A percentile compares a stretch with the other conserved stretches of the same genome.
These are phyloP conservation scores for Montipora cactus DNA, from an alignment of 64 coral and sea anemone genomes.

Conservation along the genomic window DNA sequence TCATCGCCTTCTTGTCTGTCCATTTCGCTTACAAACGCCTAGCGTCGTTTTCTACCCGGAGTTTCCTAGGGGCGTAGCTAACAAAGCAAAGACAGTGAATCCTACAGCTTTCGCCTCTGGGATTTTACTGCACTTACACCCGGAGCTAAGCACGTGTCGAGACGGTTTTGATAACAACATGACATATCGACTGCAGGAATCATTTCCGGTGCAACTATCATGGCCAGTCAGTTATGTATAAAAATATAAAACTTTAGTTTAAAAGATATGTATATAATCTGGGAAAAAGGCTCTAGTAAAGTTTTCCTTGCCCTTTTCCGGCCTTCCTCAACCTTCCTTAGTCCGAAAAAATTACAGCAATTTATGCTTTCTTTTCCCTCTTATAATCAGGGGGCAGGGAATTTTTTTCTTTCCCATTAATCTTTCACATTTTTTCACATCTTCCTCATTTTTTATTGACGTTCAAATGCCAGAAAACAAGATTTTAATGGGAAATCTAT, in stretches of 20 bases:
- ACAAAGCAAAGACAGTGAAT: not conserved
- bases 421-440: no score
- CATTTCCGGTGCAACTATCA: conserved; percentile 13
- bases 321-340: no score
- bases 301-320: no score
- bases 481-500: conserved; percentile 4
- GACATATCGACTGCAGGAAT: not conserved
- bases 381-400: no score
- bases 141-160: not conserved
- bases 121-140: conserved; percentile 5
- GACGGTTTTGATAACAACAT: not conserved
- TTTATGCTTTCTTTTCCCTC: no score
- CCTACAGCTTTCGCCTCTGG: not conserved
- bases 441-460: no score
- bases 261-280: conserved; percentile 4
- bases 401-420: no score
- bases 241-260: not conserved
- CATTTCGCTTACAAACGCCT: not conserved
- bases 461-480: not conserved
- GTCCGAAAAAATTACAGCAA: no score
- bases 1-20: not conserved
- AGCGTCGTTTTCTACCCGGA: not conserved
- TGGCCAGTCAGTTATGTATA: not conserved
- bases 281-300: conserved; percentile 7
- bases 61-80: no score